Evolutionary conservation across 2,888 invertebrate genomes (phyloP).

Genomic region (Fragum fragum): DNA sequence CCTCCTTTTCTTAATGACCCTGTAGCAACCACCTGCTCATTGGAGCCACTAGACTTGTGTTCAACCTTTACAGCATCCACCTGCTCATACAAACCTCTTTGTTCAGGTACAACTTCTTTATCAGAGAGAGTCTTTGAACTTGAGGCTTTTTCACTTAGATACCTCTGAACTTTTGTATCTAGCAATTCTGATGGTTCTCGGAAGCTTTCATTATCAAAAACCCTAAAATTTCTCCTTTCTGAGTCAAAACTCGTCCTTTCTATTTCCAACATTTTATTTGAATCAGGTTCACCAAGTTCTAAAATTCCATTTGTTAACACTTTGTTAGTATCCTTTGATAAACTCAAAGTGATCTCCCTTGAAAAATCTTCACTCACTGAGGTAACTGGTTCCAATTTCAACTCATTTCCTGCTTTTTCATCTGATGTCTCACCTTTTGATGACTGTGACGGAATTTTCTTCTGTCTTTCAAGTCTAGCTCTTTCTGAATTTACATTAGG

Average conservation of each 20-base stretch:
- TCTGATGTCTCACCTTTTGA: not conserved
- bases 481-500: not conserved
- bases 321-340: conserved; percentile 25
- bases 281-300: conserved; percentile 53
- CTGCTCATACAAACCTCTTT: not conserved
- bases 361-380: conserved; percentile 52
- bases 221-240: conserved; percentile 67
- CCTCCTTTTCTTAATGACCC: conserved; percentile 1
- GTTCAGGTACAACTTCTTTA: not conserved
- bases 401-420: not conserved
- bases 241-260: conserved; percentile 73
- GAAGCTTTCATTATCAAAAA: conserved; percentile 25
- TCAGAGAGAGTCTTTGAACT: not conserved
- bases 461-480: conserved; percentile 20
- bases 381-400: conserved; percentile 15
- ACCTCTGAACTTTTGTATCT: conserved; percentile 23
- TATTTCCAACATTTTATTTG: conserved; percentile 67
- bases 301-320: conserved; percentile 46
- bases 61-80: not conserved
- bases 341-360: conserved; percentile 59
- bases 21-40: conserved; percentile 3
- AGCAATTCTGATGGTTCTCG: conserved; percentile 8
- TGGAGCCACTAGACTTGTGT: not conserved
- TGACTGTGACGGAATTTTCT: not conserved
- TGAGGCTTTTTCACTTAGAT: conserved; percentile 22